A percentile compares a stretch with the other conserved stretches of the same genome.
Conservation (phyloP, 1,140 invertebrate species). For the Apolygus lucorum region DNA sequence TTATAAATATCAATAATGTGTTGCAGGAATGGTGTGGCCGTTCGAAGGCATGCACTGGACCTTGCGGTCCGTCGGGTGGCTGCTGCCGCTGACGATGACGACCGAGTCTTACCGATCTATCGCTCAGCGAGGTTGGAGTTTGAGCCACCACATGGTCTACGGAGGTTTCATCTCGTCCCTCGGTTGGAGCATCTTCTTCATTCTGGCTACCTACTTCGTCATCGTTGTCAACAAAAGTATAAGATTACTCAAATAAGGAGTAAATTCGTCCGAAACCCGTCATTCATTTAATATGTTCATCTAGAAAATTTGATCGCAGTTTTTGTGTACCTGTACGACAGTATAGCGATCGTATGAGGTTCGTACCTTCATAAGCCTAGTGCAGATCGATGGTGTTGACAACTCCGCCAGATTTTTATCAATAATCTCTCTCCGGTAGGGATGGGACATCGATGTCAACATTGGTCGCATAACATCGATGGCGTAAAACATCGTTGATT, state of each 20-base stretch:
- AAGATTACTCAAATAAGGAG: constrained; percentile 2
- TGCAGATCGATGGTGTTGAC: no score
- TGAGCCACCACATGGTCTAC: constrained; percentile 46
- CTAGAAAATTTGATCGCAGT: no score
- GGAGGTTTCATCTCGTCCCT: constrained; percentile 46
- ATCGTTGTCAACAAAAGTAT: constrained; percentile 3
- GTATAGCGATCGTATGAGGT: no score
- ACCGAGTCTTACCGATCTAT: constrained; percentile 50
- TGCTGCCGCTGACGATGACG: constrained; percentile 50
- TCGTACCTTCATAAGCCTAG: no score
- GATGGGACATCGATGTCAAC: no score
- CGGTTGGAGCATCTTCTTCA: constrained; percentile 46
- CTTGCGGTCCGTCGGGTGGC: constrained; percentile 46
- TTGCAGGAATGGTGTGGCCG: constrained; percentile 37
- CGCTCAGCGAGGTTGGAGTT: constrained; percentile 49
- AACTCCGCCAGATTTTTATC: no score
- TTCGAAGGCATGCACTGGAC: constrained; percentile 45
- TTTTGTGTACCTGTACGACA: no score
- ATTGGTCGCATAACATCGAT: no score
- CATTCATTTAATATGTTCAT: no score
- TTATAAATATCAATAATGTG: neutral
- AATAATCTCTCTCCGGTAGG: no score
- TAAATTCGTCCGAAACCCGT: no score
- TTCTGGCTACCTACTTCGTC: constrained; percentile 30
- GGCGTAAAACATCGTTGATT: no score